Percentiles rank a stretch among this genome's conserved stretches.
Conservation (phyloP, 2,797 vertebrate species). For the Bryconaethiops microstoma region DNA sequence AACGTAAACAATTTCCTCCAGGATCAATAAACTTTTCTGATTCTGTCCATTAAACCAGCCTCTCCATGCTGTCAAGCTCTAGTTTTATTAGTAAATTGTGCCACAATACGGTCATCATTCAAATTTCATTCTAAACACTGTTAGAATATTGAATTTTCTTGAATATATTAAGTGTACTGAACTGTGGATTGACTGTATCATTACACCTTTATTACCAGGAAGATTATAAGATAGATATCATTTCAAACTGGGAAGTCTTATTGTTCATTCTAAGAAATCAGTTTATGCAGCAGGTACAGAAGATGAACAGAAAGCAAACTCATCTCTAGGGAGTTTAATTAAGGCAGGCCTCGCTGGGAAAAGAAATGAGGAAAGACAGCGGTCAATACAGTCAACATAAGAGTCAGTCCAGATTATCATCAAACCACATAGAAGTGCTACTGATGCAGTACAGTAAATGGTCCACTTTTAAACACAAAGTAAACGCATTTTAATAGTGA, state of each 20-base stretch:
- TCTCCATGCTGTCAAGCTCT: no score
- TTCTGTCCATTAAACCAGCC: no score
- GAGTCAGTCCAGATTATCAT: background rate
- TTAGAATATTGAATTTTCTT: no score
- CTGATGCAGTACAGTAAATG: background rate
- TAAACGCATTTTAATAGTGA: background rate
- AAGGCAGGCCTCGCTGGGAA: background rate
- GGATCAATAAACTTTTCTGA: no score
- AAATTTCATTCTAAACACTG: no score
- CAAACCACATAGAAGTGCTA: background rate
- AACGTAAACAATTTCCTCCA: no score
- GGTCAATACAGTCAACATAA: background rate
- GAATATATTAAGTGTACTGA: no score
- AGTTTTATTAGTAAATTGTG: no score
- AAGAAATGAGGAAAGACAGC: background rate
- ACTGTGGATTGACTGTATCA: no score
- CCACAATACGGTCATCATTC: no score
- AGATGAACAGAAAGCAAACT: background rate
- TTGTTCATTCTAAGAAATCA: background rate
- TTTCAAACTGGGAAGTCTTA: background rate
- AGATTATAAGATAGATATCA: background rate
- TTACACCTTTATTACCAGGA: background rate
- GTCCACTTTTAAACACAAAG: background rate
- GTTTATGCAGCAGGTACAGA: background rate
- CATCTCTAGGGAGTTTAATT: background rate